These are phyloP conservation scores for Epinotia brunnichana DNA, from an alignment of 2,888 invertebrate species.

Conservation along the genomic window DNA sequence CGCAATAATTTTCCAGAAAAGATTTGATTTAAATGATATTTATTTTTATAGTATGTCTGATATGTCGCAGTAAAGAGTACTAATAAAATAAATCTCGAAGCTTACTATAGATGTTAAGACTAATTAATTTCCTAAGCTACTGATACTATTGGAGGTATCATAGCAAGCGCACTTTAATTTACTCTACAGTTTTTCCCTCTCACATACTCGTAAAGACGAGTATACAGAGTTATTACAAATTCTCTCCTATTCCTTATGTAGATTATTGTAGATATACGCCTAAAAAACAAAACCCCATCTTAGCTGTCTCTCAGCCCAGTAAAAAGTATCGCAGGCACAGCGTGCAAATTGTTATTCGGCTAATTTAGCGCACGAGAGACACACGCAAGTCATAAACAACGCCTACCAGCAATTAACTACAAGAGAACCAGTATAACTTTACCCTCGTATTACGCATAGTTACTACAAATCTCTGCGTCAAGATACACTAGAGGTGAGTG, in stretches of 20 bases:
- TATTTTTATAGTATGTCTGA: background rate
- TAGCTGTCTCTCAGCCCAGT: background rate
- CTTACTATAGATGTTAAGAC: background rate
- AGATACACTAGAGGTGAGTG: background rate
- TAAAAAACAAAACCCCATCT: background rate
- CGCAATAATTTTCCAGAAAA: constrained; percentile 47
- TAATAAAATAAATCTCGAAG: background rate
- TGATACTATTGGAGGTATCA: no score
- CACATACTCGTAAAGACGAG: background rate
- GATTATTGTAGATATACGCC: background rate
- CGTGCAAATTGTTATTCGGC: constrained; percentile 11
- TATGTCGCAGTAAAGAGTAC: background rate
- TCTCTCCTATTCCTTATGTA: background rate
- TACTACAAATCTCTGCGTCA: background rate
- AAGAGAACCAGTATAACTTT: background rate
- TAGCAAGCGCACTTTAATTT: background rate
- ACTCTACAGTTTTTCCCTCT: background rate
- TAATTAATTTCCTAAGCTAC: no score
- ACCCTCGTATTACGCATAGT: background rate
- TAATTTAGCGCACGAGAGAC: constrained; percentile 20
- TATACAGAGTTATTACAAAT: background rate
- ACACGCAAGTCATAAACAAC: background rate
- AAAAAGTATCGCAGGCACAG: background rate
- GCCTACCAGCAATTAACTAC: background rate
- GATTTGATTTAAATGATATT: no score